phyloP scores from a whole-genome alignment of 2,113 vertebrate species.

The Octodon degus region DNA sequence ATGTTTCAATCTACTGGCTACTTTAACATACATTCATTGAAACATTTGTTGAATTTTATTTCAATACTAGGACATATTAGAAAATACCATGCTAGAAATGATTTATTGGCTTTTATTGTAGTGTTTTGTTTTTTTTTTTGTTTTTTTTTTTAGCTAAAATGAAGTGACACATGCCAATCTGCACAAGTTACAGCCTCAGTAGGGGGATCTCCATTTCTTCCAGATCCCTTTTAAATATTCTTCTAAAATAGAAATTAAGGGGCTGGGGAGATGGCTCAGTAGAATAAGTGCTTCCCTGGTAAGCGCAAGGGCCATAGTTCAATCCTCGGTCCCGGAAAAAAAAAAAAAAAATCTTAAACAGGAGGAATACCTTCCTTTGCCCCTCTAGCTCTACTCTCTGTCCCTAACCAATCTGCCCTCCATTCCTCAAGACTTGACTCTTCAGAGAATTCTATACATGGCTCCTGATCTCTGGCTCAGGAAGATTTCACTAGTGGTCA shows the following conservation, averaged over 20 bases:
- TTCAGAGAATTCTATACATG: background rate
- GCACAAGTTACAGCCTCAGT: background rate
- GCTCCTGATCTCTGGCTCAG: background rate
- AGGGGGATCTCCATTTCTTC: background rate
- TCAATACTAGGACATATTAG: background rate
- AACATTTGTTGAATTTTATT: background rate
- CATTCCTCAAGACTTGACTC: background rate
- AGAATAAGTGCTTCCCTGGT: too few relatives aligned
- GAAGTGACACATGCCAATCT: background rate
- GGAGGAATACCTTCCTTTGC: background rate
- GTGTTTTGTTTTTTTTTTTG: too few relatives aligned
- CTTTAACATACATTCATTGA: background rate
- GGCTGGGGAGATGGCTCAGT: too few relatives aligned
- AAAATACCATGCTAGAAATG: background rate
- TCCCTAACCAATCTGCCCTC: background rate
- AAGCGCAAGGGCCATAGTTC: too few relatives aligned
- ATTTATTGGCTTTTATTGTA: background rate
- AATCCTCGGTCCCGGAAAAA: too few relatives aligned
- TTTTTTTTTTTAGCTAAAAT: background rate
- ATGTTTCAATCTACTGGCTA: background rate
- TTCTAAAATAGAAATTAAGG: background rate
- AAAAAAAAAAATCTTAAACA: background rate
- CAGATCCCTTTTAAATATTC: background rate
- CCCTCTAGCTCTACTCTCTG: background rate
- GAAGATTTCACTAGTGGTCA: background rate